phyloP scores from a whole-genome alignment of 2,113 vertebrate genomes.

The Budorcas taxicolor region DNA sequence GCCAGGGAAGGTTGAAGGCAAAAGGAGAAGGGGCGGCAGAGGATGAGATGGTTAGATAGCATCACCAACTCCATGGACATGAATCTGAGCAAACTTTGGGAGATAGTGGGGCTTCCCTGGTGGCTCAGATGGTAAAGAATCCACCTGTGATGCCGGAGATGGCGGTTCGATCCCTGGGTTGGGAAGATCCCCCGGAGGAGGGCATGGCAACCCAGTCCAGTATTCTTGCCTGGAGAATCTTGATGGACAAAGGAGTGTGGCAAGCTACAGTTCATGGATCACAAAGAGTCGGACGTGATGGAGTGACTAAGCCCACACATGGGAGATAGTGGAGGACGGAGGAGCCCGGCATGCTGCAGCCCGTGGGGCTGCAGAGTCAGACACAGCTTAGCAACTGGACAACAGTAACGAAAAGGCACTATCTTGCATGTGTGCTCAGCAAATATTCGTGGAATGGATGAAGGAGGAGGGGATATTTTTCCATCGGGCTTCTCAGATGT shows the following conservation, averaged over 20 bases:
- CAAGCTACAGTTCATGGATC: not conserved
- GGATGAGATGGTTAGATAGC: not conserved
- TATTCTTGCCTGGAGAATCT: not conserved
- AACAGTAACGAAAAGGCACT: rapidly evolving
- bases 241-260: not conserved
- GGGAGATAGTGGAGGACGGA: not conserved
- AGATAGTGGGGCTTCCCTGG: not conserved
- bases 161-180: rapidly evolving
- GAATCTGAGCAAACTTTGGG: not conserved
- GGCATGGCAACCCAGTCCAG: not conserved
- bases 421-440: rapidly evolving
- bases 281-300: not conserved
- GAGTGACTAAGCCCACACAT: rapidly evolving
- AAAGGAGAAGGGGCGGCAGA: not conserved
- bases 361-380: not conserved
- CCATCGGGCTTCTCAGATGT: not conserved
- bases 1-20: not conserved
- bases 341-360: rapidly evolving
- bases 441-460: not conserved
- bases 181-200: not conserved
- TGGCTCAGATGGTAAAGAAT: not conserved
- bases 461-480: not conserved
- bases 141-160: rapidly evolving
- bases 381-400: rapidly evolving
- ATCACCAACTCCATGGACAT: not conserved